Evolutionary conservation across 2,113 vertebrate genomes (phyloP), one percentile per base, ranked within the genome.

Genomic region (Ctenomys sociabilis): DNA sequence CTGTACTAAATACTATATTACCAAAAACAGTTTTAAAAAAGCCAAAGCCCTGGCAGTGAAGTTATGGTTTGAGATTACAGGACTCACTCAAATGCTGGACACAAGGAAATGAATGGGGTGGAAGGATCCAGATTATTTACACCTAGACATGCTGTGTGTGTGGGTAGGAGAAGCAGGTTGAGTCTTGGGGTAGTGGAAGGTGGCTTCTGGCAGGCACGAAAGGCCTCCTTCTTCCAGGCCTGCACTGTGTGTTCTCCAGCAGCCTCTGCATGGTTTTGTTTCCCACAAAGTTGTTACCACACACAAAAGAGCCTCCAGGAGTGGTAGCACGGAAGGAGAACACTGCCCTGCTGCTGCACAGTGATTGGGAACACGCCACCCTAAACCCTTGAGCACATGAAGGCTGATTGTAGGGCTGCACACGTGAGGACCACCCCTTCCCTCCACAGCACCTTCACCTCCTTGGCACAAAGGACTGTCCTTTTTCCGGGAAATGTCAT

Each of bases 261-360:
- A 17, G 57, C 10, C 49, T 49, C 75, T 57, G 40, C 30, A 16
- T 0, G 28, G 35, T 35, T 64, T 40, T 24, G 13, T 68, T 75
- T 80, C 43, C 77, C 21, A 28, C 0, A 3, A 0, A 7, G 28
- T 22, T 7, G 54, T 30, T n/a, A 82, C 17, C 26, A 19, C 2
- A 4, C 1, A n/a, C 0, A 9, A 28, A 75, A 37, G 45, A 43
- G 63, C 37, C 82, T 81, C 64, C 52, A 4, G 10, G n/a, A 40
- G 12, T 1, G 5, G 17, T 2, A 57, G 64, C 17, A 82, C 24
- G 40, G 28, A 77, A 9, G 2, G 40, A 64, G 32, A 9, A 11
- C 2, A 11, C 5, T 0, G 8, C 1, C 1, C n/a, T 9, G 26
- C 30, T 75, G 12, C 49, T 49, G 7, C 49, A 49, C 1, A 12